A percentile compares a stretch with the other conserved stretches of the same genome.
Conservation (phyloP, 2,888 invertebrate species). For the Argynnis bischoffii region DNA sequence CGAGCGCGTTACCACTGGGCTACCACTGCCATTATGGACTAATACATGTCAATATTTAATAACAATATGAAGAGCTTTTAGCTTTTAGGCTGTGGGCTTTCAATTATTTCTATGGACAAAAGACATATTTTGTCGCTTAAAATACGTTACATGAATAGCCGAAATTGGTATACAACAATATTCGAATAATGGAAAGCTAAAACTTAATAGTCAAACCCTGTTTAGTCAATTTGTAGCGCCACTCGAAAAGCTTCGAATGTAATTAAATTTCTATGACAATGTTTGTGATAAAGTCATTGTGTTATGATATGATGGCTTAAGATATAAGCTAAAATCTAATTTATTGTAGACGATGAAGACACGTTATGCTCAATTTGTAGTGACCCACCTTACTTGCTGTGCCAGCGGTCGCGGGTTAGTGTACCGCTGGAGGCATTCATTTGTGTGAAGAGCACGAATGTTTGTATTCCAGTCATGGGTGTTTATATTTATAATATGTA, state of each 20-base stretch:
- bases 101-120: constrained; percentile 7
- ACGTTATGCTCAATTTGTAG: too few relatives aligned
- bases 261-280: constrained; percentile 28
- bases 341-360: neutral
- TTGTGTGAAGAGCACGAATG: too few relatives aligned
- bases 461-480: too few relatives aligned
- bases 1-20: neutral
- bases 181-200: constrained; percentile 9
- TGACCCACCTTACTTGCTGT: too few relatives aligned
- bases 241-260: constrained; percentile 11
- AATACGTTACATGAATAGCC: constrained; percentile 3
- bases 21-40: too few relatives aligned
- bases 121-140: constrained; percentile 10
- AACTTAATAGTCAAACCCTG: constrained; percentile 23
- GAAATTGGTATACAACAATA: neutral
- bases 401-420: too few relatives aligned
- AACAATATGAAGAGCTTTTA: constrained; percentile 4
- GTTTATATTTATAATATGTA: too few relatives aligned
- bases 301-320: constrained; percentile 9
- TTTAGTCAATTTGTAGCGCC: constrained; percentile 31
- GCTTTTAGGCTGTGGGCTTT: constrained; percentile 1
- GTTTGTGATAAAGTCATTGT: constrained; percentile 25
- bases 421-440: too few relatives aligned
- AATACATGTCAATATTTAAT: neutral
- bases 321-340: neutral